Percentiles rank a stretch among this genome's conserved stretches.
Conservation (phyloP, 2,113 vertebrate genomes). For the Drymodes brunneopygia region DNA sequence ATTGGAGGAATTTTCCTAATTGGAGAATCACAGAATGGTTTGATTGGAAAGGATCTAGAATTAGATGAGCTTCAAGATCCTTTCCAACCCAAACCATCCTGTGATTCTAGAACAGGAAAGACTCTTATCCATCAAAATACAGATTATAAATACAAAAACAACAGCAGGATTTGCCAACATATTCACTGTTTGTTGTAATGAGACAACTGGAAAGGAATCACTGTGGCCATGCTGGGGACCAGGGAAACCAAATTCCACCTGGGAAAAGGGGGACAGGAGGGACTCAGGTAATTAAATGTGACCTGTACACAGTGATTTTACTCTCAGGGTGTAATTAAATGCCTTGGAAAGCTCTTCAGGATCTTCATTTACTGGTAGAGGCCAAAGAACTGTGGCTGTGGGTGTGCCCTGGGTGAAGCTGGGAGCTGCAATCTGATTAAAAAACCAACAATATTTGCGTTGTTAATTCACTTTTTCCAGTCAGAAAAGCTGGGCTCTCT, state of each 20-base stretch:
- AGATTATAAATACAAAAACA: background rate
- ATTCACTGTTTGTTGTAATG: background rate
- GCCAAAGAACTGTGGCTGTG: background rate
- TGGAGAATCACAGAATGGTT: accelerated
- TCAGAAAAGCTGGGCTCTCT: background rate
- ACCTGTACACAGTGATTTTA: background rate
- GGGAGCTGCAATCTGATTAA: constrained; percentile 10
- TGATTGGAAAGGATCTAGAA: background rate
- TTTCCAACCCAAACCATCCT: background rate
- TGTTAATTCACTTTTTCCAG: background rate
- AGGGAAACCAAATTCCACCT: constrained; percentile 45
- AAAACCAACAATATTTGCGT: background rate
- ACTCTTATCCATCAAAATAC: background rate
- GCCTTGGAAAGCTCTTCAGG: background rate
- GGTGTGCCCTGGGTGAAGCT: background rate
- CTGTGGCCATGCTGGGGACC: background rate
- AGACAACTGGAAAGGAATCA: background rate
- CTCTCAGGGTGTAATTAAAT: constrained; percentile 50
- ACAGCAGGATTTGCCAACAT: background rate
- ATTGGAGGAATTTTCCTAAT: background rate
- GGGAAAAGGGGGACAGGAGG: constrained; percentile 7
- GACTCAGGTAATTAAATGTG: constrained; percentile 56
- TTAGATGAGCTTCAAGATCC: background rate
- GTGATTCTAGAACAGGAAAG: background rate
- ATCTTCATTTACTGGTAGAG: background rate